Conservation (phyloP, 2,797 vertebrate genomes). For the Limosa lapponica region DNA sequence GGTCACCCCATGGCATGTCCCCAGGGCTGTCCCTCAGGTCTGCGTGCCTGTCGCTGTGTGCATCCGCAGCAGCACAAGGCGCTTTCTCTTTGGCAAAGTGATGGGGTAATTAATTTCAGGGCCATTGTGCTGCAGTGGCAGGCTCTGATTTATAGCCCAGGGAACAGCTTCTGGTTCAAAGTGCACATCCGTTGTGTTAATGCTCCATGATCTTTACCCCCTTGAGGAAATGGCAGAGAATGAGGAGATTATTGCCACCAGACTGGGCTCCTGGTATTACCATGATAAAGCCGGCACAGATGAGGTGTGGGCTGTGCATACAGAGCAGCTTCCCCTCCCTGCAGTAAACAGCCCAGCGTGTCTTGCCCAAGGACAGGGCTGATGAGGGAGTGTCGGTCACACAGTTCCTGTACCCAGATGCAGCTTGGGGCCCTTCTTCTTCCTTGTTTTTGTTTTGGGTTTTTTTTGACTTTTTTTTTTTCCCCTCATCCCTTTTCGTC, state of each 20-base stretch:
- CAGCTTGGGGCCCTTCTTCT: background rate
- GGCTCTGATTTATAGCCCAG: conserved; percentile 81
- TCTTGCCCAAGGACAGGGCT: background rate
- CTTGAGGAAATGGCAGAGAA: conserved; percentile 87
- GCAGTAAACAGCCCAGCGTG: background rate
- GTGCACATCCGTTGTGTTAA: conserved; percentile 87
- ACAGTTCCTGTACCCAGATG: background rate
- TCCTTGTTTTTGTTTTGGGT: too few species aligned
- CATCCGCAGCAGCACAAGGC: background rate
- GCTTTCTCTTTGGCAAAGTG: background rate
- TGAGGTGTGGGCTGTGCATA: background rate
- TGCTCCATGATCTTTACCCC: conserved; percentile 81
- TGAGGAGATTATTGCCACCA: conserved; percentile 85
- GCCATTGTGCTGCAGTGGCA: conserved; percentile 76
- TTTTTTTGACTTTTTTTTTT: accelerated
- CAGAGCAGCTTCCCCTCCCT: background rate
- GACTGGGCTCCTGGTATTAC: conserved; percentile 77
- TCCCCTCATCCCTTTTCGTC: background rate
- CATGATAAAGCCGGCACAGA: conserved; percentile 49
- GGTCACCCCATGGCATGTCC: accelerated
- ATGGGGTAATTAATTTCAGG: conserved; percentile 84
- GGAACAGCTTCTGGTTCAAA: conserved; percentile 83
- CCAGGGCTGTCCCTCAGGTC: background rate
- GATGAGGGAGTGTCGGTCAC: background rate
- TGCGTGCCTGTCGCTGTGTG: background rate